A percentile compares a stretch with the other conserved stretches of the same genome.
These are phyloP conservation scores for Troides helena DNA, from an alignment of 2,888 invertebrate species.

Conservation along the genomic window DNA sequence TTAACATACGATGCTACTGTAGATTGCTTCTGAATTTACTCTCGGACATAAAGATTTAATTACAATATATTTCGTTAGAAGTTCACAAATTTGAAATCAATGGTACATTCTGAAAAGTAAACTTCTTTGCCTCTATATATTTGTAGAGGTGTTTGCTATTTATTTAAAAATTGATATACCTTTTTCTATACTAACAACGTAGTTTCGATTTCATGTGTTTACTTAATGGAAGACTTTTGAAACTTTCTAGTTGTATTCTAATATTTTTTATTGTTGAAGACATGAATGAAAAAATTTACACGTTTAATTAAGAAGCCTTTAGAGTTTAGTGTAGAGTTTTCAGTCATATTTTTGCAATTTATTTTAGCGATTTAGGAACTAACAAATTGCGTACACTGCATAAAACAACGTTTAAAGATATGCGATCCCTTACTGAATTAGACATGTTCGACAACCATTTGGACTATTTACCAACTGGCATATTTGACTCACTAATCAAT, in stretches of 20 bases:
- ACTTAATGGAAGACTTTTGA: no score
- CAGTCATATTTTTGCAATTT: constrained; percentile 1
- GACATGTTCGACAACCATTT: constrained; percentile 88
- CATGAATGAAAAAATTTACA: no score
- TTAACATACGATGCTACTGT: background rate
- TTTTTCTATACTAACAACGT: no score
- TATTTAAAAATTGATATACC: background rate
- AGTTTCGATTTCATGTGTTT: no score
- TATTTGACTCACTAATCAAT: constrained; percentile 83
- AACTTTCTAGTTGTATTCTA: no score
- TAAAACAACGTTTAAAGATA: constrained; percentile 84
- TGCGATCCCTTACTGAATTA: constrained; percentile 82
- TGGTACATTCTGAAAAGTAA: background rate
- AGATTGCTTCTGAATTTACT: background rate
- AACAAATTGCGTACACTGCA: constrained; percentile 85
- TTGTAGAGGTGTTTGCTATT: background rate
- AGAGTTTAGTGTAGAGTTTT: no score
- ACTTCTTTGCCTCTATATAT: background rate
- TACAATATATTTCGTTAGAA: background rate
- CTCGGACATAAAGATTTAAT: background rate
- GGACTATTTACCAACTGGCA: constrained; percentile 82
- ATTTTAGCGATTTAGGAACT: constrained; percentile 85
- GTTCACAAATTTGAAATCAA: background rate
- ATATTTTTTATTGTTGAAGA: no score
- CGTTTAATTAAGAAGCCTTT: no score